A percentile compares a stretch with the other conserved stretches of the same genome.
These are phyloP conservation scores for Dipodomys stephensi DNA, from an alignment of 2,113 vertebrate species.

Conservation along the genomic window DNA sequence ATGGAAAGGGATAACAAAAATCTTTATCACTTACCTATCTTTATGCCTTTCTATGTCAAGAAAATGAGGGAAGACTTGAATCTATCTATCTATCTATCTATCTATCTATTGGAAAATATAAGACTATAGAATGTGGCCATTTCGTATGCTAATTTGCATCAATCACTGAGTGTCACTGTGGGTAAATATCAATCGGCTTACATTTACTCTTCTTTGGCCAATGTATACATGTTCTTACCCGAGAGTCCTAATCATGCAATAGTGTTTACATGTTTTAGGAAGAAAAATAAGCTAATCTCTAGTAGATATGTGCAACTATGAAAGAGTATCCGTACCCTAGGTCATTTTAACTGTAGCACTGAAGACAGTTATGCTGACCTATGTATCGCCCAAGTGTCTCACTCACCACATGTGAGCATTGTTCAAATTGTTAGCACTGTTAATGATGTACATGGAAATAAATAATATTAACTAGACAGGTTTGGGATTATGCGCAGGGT, in stretches of 20 bases:
- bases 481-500: conserved; percentile 29
- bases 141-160: not conserved
- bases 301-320: not conserved
- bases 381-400: conserved; percentile 28
- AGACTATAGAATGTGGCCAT: not conserved
- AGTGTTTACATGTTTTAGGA: not conserved
- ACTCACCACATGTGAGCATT: conserved; percentile 42
- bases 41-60: not conserved
- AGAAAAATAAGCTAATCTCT: not conserved
- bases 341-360: not conserved
- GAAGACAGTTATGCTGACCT: not conserved
- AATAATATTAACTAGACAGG: not conserved
- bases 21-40: not conserved
- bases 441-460: conserved; percentile 61
- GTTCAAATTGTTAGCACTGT: conserved; percentile 56
- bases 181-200: not conserved
- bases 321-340: accelerated
- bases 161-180: not conserved
- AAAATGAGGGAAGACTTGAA: not conserved
- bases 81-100: too few species aligned
- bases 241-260: not conserved
- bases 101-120: not conserved
- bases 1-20: not conserved
- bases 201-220: not conserved
- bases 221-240: not conserved